Evolutionary conservation across 2,797 vertebrate genomes (phyloP), one percentile per base, ranked within the genome.

Genomic region (Onychomys torridus): DNA sequence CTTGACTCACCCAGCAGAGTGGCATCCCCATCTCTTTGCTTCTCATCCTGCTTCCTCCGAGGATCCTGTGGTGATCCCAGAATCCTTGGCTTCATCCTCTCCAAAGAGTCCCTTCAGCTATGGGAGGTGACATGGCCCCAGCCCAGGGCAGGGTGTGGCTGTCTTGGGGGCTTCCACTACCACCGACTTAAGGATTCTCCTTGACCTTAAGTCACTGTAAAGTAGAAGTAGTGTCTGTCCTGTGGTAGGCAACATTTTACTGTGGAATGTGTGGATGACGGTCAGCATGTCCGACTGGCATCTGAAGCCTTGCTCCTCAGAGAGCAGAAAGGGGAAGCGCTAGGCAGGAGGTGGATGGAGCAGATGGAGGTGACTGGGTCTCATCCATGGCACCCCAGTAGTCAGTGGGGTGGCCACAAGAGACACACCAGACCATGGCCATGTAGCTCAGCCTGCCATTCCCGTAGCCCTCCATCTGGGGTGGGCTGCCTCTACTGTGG

Each of bases 71-170:
- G 43, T 69, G 46, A 25, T 46, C 67, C 55, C 34, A 65, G 57
- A 71, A 5, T 49, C 76, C 21, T 46, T 23, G 12, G 17, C 86
- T 55, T 9, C 12, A 1, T 29, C 43, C 34, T 6, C 1, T 14
- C 11, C 55, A 25, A 11, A 12, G 6, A 25, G 16, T 37, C 69
- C 7, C 16, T 8, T 14, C 21, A 21, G 23, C 55, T 37, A 0
- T 8, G 40, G 81, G 67, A 37, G 43, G 21, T 27, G n/a, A 10
- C 27, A 3, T 7, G 0, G 1, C 14, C 63, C 5, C 12, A 16
- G 61, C 32, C 10, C 11, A 14, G 55, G 67, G n/a, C 37, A 34
- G 9, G 5, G 6, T 0, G 0, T n/a, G 57, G 43, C 14, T 0
- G 0, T 14, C 19, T 55, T 6, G 16, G 29, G 25, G 40, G 2